phyloP scores from a whole-genome alignment of 2,888 invertebrate genomes.

The Rhimphoctona megacephalus region DNA sequence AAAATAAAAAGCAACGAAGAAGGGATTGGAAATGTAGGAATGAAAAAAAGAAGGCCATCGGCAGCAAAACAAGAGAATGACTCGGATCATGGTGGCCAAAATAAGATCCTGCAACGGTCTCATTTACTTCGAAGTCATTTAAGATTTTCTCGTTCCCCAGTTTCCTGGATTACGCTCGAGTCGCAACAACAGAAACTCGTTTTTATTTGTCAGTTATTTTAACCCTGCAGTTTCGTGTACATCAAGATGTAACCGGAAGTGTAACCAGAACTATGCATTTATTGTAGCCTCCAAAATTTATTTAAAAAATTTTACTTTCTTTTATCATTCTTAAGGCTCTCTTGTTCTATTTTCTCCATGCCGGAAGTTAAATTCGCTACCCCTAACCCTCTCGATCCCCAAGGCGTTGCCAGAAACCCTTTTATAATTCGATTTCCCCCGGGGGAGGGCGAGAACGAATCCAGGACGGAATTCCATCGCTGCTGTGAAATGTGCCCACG shows the following conservation, averaged over 20 bases:
- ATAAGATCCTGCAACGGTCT: neutral
- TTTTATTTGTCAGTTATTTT: neutral
- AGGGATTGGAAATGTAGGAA: neutral
- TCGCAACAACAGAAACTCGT: neutral
- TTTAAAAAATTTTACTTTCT: constrained; percentile 45
- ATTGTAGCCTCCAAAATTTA: neutral
- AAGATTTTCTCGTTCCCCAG: neutral
- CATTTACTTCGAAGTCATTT: neutral
- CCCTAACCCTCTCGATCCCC: constrained; percentile 31
- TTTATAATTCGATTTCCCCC: constrained; percentile 74
- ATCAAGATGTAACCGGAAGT: neutral
- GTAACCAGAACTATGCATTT: neutral
- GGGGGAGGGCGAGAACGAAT: constrained; percentile 53
- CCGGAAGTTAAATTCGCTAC: constrained; percentile 72
- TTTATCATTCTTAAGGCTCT: constrained; percentile 29
- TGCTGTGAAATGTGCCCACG: constrained; percentile 37
- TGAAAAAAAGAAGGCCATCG: neutral
- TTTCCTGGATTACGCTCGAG: neutral
- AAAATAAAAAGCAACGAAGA: neutral
- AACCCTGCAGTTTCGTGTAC: neutral
- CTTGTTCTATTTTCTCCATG: constrained; percentile 21
- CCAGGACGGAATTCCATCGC: constrained; percentile 54
- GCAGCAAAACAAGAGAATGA: neutral
- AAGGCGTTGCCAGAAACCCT: constrained; percentile 68
- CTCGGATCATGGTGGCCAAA: neutral